Evolutionary conservation across 2,797 vertebrate species (phyloP), one percentile per base, ranked within the genome.

Genomic region (Simalia tracyae): DNA sequence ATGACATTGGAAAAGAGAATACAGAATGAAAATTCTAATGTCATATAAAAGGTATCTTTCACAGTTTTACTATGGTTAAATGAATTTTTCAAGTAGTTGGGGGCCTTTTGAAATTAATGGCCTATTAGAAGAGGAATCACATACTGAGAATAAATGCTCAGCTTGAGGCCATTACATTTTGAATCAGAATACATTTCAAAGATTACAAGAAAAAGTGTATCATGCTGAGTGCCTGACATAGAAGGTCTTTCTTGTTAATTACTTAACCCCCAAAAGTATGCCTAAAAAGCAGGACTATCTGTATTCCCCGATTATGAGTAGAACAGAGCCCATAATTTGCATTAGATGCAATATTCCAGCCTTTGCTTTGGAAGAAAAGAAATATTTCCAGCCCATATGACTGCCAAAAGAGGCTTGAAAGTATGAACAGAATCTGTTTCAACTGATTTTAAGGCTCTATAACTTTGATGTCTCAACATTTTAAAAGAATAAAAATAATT

Each of bases 21-120:
- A 89, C 11, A 64, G 95, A 93, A 26, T 56, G 92, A 95, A 92
- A 88, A 61, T 72, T 93, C 86, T 92, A 50, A 90, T 64, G 90
- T 31, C 81, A 91, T 76, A 66, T 94, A 93, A 88, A 92, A 61
- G 5, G 17, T 88, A 3, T 0, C 85, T 5, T 89, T 92, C 2
- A 81, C 59, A 87, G 1, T 89, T 46, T 28, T 89, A 36, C 56
- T 60, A 60, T 54, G 3, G 4, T 89, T 84, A 85, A 91, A 93
- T 66, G 31, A 22, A 0, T 60, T 28, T 89, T 63, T 56, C 12
- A 91, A 86, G 24, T 50, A 42, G 0, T 26, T 87, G 5, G 0
- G 89, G 19, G 19, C 26, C 66, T 86, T 93, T 95, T 93, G 46
- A 68, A 19, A 54, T 90, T 56, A 89, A 91, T 85, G 50, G 84